phyloP scores from a whole-genome alignment of 2,797 vertebrate species.

The Onychomys leucogaster region DNA sequence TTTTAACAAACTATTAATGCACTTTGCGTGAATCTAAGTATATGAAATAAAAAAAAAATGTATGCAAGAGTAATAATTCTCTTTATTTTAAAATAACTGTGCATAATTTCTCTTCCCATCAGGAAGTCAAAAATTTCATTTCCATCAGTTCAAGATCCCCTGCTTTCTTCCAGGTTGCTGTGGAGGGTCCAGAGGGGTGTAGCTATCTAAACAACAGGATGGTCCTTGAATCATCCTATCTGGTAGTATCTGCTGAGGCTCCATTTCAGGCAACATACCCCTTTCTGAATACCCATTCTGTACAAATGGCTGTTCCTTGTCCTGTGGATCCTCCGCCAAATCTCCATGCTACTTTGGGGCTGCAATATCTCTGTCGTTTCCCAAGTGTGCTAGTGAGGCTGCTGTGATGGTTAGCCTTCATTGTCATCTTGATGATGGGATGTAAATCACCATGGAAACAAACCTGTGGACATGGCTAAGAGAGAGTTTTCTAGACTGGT shows the following conservation, averaged over 20 bases:
- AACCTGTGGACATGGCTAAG: background rate
- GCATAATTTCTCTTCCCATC: constrained; percentile 14
- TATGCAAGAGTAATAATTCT: background rate
- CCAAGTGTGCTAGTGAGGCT: background rate
- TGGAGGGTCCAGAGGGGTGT: background rate
- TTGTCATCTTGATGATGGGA: background rate
- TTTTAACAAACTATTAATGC: background rate
- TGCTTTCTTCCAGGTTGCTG: background rate
- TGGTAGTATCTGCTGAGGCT: background rate
- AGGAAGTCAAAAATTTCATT: background rate
- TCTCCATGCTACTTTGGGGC: background rate
- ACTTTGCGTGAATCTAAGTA: background rate
- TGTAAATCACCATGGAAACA: background rate
- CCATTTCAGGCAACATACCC: background rate
- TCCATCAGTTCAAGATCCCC: background rate
- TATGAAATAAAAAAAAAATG: constrained; percentile 3
- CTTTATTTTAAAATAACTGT: constrained; percentile 22
- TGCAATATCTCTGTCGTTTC: background rate
- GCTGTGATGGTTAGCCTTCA: background rate
- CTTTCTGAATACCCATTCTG: background rate
- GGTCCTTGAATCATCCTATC: background rate
- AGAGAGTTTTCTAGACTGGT: background rate
- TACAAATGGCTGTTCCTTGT: background rate
- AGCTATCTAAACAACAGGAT: background rate
- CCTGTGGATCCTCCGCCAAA: background rate